Evolutionary conservation across 1,140 invertebrate species (phyloP).

Genomic region (Manduca sexta): DNA sequence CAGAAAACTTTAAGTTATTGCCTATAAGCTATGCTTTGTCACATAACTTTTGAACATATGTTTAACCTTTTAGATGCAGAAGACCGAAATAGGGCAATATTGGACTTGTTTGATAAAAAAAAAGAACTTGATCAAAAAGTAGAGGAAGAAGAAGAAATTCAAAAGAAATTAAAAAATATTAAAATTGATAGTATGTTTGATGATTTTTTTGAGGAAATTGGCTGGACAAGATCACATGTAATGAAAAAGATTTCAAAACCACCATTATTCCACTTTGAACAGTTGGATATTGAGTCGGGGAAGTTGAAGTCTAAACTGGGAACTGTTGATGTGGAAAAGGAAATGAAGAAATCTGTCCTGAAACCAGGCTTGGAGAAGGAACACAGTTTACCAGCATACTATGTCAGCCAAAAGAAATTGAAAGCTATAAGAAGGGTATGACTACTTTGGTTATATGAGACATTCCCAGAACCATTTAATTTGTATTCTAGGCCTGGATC

Average conservation of each 20-base stretch:
- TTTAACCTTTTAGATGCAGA: slow-evolving; percentile 37
- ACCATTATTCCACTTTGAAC: slow-evolving; percentile 48
- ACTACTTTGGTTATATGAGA: too few species aligned
- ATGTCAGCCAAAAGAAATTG: slow-evolving; percentile 75
- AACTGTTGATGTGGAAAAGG: slow-evolving; percentile 71
- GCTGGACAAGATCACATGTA: slow-evolving; percentile 38
- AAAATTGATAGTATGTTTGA: slow-evolving; percentile 53
- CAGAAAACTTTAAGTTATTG: too few species aligned
- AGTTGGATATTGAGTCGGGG: slow-evolving; percentile 65
- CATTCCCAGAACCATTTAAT: too few species aligned
- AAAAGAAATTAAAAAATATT: slow-evolving; percentile 44
- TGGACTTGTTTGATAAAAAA: slow-evolving; percentile 49
- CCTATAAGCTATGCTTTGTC: too few species aligned
- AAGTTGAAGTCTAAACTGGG: slow-evolving; percentile 62
- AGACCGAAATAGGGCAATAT: slow-evolving; percentile 34
- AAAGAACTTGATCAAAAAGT: slow-evolving; percentile 40
- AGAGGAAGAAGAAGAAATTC: slow-evolving; percentile 37
- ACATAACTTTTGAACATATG: too few species aligned
- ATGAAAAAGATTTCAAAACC: slow-evolving; percentile 29
- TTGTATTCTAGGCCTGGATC: too few species aligned
- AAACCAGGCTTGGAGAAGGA: slow-evolving; percentile 80
- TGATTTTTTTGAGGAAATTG: slow-evolving; percentile 54
- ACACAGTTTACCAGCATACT: slow-evolving; percentile 75
- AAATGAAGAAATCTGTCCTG: slow-evolving; percentile 78
- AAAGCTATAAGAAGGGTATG: slow-evolving; percentile 76